Evolutionary conservation across 2,888 invertebrate genomes (phyloP).

Genomic region (Zaprionus obscuricornis): DNA sequence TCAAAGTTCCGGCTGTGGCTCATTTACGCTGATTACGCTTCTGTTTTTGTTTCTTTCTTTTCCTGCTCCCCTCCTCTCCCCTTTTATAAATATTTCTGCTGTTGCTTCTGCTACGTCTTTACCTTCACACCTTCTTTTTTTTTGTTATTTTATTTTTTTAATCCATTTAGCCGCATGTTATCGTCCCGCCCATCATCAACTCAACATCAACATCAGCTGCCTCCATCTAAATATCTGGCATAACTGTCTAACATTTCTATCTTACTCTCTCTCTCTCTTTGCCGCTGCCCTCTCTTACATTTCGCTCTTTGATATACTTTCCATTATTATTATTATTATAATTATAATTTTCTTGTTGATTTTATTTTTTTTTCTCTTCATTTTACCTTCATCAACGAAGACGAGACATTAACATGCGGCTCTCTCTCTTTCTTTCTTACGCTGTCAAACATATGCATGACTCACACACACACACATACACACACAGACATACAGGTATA

Average conservation of each 20-base stretch:
- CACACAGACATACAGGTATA: background rate
- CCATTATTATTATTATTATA: slow-evolving; percentile 73
- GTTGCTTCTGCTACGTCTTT: too few relatives aligned
- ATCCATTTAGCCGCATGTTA: slow-evolving; percentile 73
- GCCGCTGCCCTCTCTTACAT: too few relatives aligned
- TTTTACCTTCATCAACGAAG: slow-evolving; percentile 62
- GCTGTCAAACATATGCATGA: background rate
- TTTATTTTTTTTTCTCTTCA: slow-evolving; percentile 20
- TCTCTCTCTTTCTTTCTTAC: slow-evolving; percentile 4
- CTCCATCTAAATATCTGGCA: slow-evolving; percentile 44
- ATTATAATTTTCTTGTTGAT: slow-evolving; percentile 62
- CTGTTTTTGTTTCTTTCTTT: slow-evolving; percentile 28
- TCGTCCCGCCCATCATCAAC: slow-evolving; percentile 62
- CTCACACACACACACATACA: background rate
- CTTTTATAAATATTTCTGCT: background rate
- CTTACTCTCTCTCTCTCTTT: slow-evolving; percentile 21
- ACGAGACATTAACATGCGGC: slow-evolving; percentile 56
- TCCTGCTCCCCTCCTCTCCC: background rate
- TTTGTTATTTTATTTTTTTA: slow-evolving; percentile 42
- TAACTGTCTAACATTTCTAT: slow-evolving; percentile 25
- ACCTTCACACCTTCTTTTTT: slow-evolving; percentile 51
- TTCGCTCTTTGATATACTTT: slow-evolving; percentile 73
- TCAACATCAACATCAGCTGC: slow-evolving; percentile 21
- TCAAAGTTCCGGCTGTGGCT: slow-evolving; percentile 69
- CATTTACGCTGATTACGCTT: slow-evolving; percentile 53